Base-by-base conservation (phyloP, 2,113 vertebrate species). In the Alethe castanea region DNA sequence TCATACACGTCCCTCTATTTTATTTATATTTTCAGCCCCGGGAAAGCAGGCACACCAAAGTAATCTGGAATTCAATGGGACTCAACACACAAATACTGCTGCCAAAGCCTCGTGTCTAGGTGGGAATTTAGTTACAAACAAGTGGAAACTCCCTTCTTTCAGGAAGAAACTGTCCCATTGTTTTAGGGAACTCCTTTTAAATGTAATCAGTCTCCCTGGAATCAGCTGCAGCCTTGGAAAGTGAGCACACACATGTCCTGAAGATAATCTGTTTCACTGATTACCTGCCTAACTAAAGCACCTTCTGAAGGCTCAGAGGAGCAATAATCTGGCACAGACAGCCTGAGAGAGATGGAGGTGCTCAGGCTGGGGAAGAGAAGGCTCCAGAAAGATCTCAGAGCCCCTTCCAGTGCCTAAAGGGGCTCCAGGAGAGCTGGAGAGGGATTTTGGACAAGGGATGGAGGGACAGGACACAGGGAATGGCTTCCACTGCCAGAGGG, bases 401-500 rank as follows among this genome's bases (percentile, higher is more conserved):
- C 18, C 8, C 26, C 14, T 36, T 3, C 4, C 48, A 83, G 56
- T 0, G 25, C 54, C 50, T 36, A 4, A 61, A 69, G 62, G 6
- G 18, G 25, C 62, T 77, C 12, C 62, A 56, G 25, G 10, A 90
- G 25, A 77, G 40, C 70, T 62, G 79, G 20, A 61, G 11, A 42
- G 24, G 38, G 20, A 35, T 17, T 15, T 0, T 24, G 40, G n/a
- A 61, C 20, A 61, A 61, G n/a, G 19, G 23, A 16, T 5, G 24
- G 47, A 54, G n/a, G 0, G 38, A 61, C 45, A 89, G 69, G 3
- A 62, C 19, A 38, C 1, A 2, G 45, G 40, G 24, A 60, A 61
- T 47, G 70, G 8, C 5, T 74, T 15, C 6, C 29, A 61, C 0
- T 47, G 1, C 2, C 26, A 89, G 16, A 66, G 19, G 10, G 3